Conservation (phyloP, 2,113 vertebrate species). For the Toxotes chatareus region DNA sequence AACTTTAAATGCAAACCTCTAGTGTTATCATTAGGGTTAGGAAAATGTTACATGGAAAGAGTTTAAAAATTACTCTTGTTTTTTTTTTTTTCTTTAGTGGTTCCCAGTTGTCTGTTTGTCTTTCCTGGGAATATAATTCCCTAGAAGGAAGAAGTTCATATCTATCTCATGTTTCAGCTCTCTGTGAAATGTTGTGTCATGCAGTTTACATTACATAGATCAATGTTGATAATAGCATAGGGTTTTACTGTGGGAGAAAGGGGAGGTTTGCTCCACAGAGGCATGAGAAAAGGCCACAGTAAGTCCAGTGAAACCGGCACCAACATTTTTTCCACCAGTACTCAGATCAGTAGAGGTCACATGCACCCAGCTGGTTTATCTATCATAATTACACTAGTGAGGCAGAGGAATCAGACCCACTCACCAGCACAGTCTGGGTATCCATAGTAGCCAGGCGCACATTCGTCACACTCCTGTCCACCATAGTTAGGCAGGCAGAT, state of each 20-base stretch:
- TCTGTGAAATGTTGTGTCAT: slow-evolving; percentile 36
- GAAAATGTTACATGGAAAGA: neutral
- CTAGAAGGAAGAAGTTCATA: slow-evolving; percentile 48
- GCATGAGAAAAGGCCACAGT: slow-evolving; percentile 66
- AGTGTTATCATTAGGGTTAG: neutral
- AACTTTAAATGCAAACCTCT: neutral
- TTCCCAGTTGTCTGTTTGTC: slow-evolving; percentile 57
- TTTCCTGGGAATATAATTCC: slow-evolving; percentile 46
- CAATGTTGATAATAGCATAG: slow-evolving; percentile 10
- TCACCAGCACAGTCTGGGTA: slow-evolving; percentile 86
- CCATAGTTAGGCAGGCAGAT: slow-evolving; percentile 75
- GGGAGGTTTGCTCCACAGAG: slow-evolving; percentile 31
- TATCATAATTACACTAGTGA: neutral
- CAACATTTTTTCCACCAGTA: slow-evolving; percentile 45
- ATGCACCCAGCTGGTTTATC: slow-evolving; percentile 22
- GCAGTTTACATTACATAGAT: slow-evolving; percentile 35
- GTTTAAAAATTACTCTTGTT: neutral
- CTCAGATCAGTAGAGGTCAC: slow-evolving; percentile 10
- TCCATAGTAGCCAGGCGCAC: slow-evolving; percentile 81
- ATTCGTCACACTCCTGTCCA: slow-evolving; percentile 80
- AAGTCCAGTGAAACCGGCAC: slow-evolving; percentile 34
- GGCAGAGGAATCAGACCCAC: slow-evolving; percentile 44
- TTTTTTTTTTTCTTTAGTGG: slow-evolving; percentile 22
- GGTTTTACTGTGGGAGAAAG: slow-evolving; percentile 59
- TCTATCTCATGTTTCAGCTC: slow-evolving; percentile 38